Conservation (phyloP, 1,140 invertebrate species). For the Bilobella aurantiaca region DNA sequence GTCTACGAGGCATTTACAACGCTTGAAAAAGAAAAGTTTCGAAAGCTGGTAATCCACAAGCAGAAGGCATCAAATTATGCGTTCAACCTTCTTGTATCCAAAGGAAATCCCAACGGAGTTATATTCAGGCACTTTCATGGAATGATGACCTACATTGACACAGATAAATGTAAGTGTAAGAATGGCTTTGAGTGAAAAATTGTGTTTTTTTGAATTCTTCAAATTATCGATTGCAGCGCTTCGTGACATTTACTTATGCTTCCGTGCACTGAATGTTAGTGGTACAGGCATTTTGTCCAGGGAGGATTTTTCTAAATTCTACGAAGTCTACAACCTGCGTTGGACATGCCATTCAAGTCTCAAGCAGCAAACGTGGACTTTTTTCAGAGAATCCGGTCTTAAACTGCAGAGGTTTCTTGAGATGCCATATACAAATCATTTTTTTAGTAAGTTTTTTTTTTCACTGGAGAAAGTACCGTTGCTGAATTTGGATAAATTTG, state of each 20-base stretch:
- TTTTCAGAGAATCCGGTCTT: slow-evolving; percentile 19
- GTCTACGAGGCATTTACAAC: slow-evolving; percentile 83
- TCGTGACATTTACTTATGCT: slow-evolving; percentile 69
- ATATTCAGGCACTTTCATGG: slow-evolving; percentile 69
- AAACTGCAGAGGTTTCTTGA: slow-evolving; percentile 23
- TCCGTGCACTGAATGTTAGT: slow-evolving; percentile 63
- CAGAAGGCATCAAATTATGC: slow-evolving; percentile 70
- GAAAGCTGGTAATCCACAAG: slow-evolving; percentile 72
- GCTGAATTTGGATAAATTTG: neutral
- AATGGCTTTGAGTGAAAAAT: neutral
- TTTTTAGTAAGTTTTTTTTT: slow-evolving; percentile 27
- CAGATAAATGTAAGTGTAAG: slow-evolving; percentile 32
- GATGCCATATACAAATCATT: slow-evolving; percentile 20
- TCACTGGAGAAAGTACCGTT: neutral
- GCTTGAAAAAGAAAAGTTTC: slow-evolving; percentile 77
- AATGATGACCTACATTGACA: slow-evolving; percentile 28
- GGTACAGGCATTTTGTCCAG: slow-evolving; percentile 53
- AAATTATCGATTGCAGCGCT: slow-evolving; percentile 47
- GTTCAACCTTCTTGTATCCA: slow-evolving; percentile 64
- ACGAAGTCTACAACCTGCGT: slow-evolving; percentile 58
- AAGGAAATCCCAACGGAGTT: slow-evolving; percentile 53
- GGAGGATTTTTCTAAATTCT: slow-evolving; percentile 68
- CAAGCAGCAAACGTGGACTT: slow-evolving; percentile 24
- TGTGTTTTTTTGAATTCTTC: neutral
- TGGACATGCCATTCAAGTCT: slow-evolving; percentile 50